A percentile compares a stretch with the other conserved stretches of the same genome.
Evolutionary conservation across 2,113 vertebrate species (phyloP).

Genomic region (Gasterosteus aculeatus): DNA sequence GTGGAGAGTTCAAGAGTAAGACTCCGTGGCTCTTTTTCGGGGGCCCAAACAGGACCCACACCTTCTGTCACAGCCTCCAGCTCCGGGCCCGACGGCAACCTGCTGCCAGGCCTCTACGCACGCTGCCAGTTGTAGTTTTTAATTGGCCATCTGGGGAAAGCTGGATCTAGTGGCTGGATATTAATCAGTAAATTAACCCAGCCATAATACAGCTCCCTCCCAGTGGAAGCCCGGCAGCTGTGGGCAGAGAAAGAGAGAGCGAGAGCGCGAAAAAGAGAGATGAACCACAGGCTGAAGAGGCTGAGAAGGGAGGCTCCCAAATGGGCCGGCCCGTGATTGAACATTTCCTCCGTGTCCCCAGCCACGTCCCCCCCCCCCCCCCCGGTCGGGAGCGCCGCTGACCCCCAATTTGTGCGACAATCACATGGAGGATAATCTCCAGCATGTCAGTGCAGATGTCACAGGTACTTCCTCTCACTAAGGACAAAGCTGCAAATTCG

Average conservation of each 20-base stretch:
- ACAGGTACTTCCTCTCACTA: conserved; percentile 80
- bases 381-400: conserved; percentile 85
- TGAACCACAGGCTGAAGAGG: conserved; percentile 81
- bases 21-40: conserved; percentile 68
- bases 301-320: conserved; percentile 81
- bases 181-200: conserved; percentile 99
- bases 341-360: conserved; percentile 87
- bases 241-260: conserved; percentile 80
- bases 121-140: conserved; percentile 99
- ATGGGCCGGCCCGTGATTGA: conserved; percentile 74
- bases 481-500: conserved; percentile 72
- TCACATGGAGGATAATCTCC: conserved; percentile 84
- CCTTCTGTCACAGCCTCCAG: conserved; percentile 96
- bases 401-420: conserved; percentile 93
- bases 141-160: conserved; percentile 99
- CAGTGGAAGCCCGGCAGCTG: conserved; percentile 87
- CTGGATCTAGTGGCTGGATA: conserved; percentile 99
- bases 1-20: conserved; percentile 83
- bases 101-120: conserved; percentile 90
- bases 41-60: conserved; percentile 77
- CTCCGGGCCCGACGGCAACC: conserved; percentile 89
- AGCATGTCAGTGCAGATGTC: conserved; percentile 89
- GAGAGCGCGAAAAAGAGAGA: conserved; percentile 61
- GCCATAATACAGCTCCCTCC: conserved; percentile 96
- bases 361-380: conserved; percentile 43